These are phyloP conservation scores for Homarus americanus DNA, from an alignment of 1,140 invertebrate genomes.

Conservation along the genomic window DNA sequence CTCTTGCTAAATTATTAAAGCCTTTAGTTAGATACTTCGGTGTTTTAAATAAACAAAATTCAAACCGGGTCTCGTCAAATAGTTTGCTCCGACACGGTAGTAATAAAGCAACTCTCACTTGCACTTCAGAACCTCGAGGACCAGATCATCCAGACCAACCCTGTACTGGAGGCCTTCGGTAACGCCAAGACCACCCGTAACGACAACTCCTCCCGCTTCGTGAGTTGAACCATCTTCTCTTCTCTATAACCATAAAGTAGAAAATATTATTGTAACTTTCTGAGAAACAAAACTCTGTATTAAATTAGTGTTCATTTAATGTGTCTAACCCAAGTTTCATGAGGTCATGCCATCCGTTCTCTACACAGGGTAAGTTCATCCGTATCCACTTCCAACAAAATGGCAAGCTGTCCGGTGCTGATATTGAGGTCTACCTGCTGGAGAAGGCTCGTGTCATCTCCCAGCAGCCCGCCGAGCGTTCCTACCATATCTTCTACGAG, in stretches of 20 bases:
- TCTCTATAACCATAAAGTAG: background rate
- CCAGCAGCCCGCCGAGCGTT: conserved; percentile 48
- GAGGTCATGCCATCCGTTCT: background rate
- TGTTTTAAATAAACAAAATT: no score
- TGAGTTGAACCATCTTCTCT: conserved; percentile 84
- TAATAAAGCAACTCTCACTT: conserved; percentile 2
- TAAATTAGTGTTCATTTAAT: background rate
- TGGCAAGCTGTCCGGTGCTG: conserved; percentile 84
- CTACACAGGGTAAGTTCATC: conserved; percentile 80
- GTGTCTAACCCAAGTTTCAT: background rate
- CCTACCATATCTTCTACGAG: conserved; percentile 66
- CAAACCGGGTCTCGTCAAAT: no score
- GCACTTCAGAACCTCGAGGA: conserved; percentile 91
- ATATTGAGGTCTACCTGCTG: conserved; percentile 66
- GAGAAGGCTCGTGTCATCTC: conserved; percentile 68
- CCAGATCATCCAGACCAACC: conserved; percentile 99
- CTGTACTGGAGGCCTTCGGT: conserved; percentile 99
- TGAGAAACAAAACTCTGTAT: no score
- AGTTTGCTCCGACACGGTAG: background rate
- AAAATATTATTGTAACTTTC: conserved; percentile 2
- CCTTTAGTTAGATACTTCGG: no score
- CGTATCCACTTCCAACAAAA: conserved; percentile 88
- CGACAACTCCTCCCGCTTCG: conserved; percentile 99
- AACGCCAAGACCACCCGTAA: conserved; percentile 99
- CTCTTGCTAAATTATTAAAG: no score